Conservation (phyloP, 2,797 vertebrate species). For the Pampus argenteus region DNA sequence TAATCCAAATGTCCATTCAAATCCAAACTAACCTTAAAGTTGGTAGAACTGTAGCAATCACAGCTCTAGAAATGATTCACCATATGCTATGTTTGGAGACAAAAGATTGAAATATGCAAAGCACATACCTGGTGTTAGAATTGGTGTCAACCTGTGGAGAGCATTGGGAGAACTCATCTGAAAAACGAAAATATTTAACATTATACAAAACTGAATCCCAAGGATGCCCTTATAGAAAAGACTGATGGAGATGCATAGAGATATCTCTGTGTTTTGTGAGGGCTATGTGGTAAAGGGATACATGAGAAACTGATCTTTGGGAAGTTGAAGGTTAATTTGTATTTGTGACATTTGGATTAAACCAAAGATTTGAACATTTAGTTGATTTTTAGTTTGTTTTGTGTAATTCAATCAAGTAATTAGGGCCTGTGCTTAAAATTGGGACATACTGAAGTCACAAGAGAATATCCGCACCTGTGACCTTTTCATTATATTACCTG, state of each 20-base stretch:
- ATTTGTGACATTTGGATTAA: conserved; percentile 1
- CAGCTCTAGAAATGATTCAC: too few species aligned
- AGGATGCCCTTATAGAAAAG: conserved; percentile 5
- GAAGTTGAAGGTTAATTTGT: not conserved
- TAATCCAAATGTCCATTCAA: not conserved
- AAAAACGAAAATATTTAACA: not conserved
- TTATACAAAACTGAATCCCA: not conserved
- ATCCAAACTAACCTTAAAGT: not conserved
- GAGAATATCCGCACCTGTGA: not conserved
- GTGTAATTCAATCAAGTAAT: not conserved
- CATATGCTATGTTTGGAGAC: not conserved
- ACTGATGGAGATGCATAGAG: not conserved
- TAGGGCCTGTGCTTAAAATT: not conserved
- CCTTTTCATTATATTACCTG: not conserved
- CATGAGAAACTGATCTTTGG: not conserved
- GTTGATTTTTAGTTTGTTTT: not conserved
- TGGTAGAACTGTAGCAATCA: not conserved
- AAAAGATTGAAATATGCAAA: not conserved
- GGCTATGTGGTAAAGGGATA: not conserved
- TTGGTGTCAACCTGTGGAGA: not conserved
- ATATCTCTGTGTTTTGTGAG: not conserved
- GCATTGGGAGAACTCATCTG: not conserved
- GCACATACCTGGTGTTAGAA: not conserved
- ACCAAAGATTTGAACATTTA: not conserved
- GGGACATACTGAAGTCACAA: not conserved